Evolutionary conservation across 2,797 vertebrate genomes (phyloP), one percentile per base, ranked within the genome.

Genomic region (Halcyon leucocephala): DNA sequence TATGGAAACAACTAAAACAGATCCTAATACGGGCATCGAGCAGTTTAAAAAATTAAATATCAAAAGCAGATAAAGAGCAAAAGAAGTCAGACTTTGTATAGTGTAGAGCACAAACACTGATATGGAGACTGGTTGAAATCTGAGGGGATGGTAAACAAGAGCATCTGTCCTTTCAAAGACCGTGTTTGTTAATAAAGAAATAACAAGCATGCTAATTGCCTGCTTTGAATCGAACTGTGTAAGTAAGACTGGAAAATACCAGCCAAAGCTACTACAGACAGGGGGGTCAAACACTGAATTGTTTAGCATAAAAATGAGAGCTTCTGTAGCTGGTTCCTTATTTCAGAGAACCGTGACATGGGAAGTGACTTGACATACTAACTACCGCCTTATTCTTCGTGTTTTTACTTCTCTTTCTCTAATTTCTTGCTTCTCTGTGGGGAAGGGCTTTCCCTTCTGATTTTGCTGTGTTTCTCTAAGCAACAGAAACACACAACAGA

Each of bases 121-220:
- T 78, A 33, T 1, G 28, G 65, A 83, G 35, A 46, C 35, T 65
- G 77, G 77, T 6, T 80, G 84, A 79, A 90, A 82, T 86, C 58
- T 76, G 70, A 93, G 17, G 49, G 44, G 18, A 69, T 76, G 61
- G 39, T 91, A 86, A 91, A 81, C 62, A 86, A 81, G 29, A 76
- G 20, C 95, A 89, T 95, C 89, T 93, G 89, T 86, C 91, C 72
- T 90, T 96, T 95, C 79, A 89, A 81, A 88, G 42, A 91, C 25
- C 15, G 15, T 31, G 20, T 88, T 95, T 80, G 48, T 91, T 58
- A 83, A 69, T 93, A 95, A 93, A 67, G 86, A 65, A 81, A 83
- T 78, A 91, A 70, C 51, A 83, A 70, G 49, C 49, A 58, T 61
- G 48, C 52, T 72, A 91, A 88, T 85, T 78, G 65, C 5, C 54